phyloP scores from a whole-genome alignment of 2,797 vertebrate species.

The Acomys russatus region DNA sequence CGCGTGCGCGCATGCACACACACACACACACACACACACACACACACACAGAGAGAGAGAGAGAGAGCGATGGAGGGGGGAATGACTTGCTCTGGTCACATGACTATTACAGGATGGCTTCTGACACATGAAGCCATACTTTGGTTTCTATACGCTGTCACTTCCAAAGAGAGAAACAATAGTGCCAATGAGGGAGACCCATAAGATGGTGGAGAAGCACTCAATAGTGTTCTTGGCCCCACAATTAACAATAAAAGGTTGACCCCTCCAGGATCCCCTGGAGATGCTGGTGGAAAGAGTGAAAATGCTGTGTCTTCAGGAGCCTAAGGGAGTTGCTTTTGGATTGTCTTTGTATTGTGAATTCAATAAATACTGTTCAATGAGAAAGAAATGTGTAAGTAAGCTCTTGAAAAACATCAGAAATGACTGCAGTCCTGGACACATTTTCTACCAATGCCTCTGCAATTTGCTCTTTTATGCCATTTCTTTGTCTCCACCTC shows the following conservation, averaged over 20 bases:
- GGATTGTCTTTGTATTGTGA: background rate
- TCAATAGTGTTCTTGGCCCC: background rate
- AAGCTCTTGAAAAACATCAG: slow-evolving; percentile 25
- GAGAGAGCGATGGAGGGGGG: no score
- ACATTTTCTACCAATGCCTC: slow-evolving; percentile 40
- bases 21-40: no score
- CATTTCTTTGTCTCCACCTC: slow-evolving; percentile 2
- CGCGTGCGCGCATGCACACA: background rate
- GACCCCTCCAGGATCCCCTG: background rate
- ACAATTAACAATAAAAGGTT: background rate
- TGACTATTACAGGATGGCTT: background rate
- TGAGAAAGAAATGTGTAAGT: background rate
- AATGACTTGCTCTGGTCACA: background rate
- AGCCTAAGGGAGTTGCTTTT: background rate
- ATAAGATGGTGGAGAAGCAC: background rate
- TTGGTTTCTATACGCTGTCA: background rate
- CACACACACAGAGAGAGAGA: background rate
- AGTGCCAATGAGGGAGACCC: background rate
- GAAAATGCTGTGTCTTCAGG: background rate
- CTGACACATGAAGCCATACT: background rate
- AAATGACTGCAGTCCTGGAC: slow-evolving; percentile 14
- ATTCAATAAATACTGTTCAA: background rate
- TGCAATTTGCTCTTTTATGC: slow-evolving; percentile 8
- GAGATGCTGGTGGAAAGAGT: background rate
- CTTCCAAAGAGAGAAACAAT: slow-evolving; percentile 7